These are phyloP conservation scores for Leptinotarsa peninsularis DNA, from an alignment of 2,888 invertebrate species.

Conservation along the genomic window DNA sequence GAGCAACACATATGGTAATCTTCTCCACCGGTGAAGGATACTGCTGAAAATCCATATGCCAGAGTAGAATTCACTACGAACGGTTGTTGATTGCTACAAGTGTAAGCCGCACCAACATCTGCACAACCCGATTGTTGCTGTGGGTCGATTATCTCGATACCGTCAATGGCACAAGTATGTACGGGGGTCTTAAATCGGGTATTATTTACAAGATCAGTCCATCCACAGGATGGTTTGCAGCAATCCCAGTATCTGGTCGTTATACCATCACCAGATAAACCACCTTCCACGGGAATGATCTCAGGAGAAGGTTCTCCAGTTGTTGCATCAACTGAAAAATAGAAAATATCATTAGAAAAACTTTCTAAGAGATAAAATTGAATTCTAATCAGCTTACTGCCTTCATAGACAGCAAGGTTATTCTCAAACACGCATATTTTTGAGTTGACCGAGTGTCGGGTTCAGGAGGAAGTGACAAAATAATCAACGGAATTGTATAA, in stretches of 20 bases:
- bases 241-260: conserved; percentile 51
- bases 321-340: background rate
- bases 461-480: too few species aligned
- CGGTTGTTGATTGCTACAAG: conserved; percentile 41
- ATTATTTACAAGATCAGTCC: conserved; percentile 19
- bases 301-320: conserved; percentile 16
- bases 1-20: conserved; percentile 41
- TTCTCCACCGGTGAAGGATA: conserved; percentile 42
- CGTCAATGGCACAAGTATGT: conserved; percentile 30
- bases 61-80: conserved; percentile 43
- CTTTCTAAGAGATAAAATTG: too few species aligned
- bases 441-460: too few species aligned
- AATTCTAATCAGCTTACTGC: too few species aligned
- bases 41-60: conserved; percentile 44
- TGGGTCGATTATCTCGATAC: conserved; percentile 9
- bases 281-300: conserved; percentile 16
- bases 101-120: conserved; percentile 29
- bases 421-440: too few species aligned
- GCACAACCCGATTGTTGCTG: conserved; percentile 32
- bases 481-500: too few species aligned
- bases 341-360: background rate
- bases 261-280: conserved; percentile 42
- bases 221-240: conserved; percentile 44
- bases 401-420: too few species aligned
- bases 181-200: conserved; percentile 23